phyloP scores from a whole-genome alignment of 2,113 vertebrate genomes.

The Solenodon paradoxus region DNA sequence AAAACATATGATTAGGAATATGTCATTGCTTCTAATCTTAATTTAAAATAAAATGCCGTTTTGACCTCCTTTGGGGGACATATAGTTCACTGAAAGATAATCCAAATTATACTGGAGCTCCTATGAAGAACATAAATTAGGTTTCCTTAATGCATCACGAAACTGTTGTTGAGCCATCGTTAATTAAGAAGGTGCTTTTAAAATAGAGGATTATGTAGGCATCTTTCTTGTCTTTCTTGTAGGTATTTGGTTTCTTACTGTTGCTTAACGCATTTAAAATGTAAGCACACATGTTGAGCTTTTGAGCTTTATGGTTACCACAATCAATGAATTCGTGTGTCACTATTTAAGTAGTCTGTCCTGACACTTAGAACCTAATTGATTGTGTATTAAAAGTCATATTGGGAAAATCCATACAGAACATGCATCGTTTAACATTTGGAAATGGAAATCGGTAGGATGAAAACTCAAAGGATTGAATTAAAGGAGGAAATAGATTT shows the following conservation, averaged over 20 bases:
- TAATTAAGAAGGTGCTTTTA: not conserved
- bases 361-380: not conserved
- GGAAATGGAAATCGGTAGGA: not conserved
- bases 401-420: not conserved
- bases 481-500: not conserved
- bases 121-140: not conserved
- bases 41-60: conserved; percentile 64
- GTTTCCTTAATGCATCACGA: not conserved
- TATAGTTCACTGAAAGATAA: not conserved
- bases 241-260: not conserved
- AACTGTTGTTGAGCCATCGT: not conserved
- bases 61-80: conserved; percentile 28
- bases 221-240: not conserved
- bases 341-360: not conserved
- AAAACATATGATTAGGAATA: not conserved
- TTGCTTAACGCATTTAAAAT: not conserved
- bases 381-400: not conserved
- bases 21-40: conserved; percentile 55
- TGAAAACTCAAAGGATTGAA: not conserved
- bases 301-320: not conserved
- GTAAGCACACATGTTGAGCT: not conserved
- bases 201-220: not conserved
- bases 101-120: not conserved
- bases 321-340: not conserved
- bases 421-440: not conserved